A percentile compares a stretch with the other conserved stretches of the same genome.
These are phyloP conservation scores for Rotaria macrura DNA, from an alignment of 2,888 invertebrate genomes.

Conservation along the genomic window DNA sequence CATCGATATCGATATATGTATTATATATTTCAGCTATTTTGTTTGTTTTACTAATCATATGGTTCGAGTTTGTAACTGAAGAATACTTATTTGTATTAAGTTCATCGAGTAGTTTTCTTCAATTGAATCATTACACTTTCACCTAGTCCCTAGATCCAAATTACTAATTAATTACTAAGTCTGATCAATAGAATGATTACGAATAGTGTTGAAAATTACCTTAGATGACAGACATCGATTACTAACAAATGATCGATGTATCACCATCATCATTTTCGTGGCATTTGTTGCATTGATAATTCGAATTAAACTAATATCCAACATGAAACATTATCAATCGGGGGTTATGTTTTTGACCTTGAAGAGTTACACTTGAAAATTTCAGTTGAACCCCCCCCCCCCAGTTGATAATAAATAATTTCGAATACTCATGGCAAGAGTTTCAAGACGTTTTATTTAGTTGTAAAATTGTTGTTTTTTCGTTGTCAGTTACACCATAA, in stretches of 20 bases:
- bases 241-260: no score
- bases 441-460: constrained; percentile 26
- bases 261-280: no score
- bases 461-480: no score
- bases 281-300: no score
- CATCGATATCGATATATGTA: constrained; percentile 93
- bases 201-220: not conserved
- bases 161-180: constrained; percentile 65
- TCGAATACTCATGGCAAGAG: constrained; percentile 13
- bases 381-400: no score
- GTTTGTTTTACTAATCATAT: constrained; percentile 57
- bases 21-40: no score
- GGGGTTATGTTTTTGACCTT: no score
- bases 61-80: no score
- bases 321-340: no score
- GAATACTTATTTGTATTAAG: constrained; percentile 99
- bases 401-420: no score
- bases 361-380: no score
- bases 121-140: constrained; percentile 59
- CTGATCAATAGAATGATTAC: constrained; percentile 49
- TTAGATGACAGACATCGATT: constrained; percentile 37
- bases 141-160: constrained; percentile 76
- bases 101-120: constrained; percentile 66
- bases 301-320: no score
- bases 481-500: not conserved